These are phyloP conservation scores for Micrastur ruficollis DNA, from an alignment of 2,797 vertebrate species.

Conservation along the genomic window DNA sequence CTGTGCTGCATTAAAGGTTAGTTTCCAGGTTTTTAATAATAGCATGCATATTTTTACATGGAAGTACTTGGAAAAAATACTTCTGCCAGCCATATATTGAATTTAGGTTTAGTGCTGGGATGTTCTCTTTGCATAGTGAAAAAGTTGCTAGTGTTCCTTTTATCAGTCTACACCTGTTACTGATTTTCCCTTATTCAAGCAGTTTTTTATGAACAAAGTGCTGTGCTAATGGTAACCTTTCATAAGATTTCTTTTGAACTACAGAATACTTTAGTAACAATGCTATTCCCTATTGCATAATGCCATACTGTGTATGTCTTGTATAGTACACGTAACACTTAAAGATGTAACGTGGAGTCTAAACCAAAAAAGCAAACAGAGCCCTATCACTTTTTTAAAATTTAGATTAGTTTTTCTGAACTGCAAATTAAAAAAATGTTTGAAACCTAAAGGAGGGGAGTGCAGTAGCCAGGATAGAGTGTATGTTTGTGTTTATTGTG, in stretches of 20 bases:
- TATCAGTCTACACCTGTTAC: background rate
- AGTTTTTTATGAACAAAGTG: background rate
- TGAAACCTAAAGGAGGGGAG: background rate
- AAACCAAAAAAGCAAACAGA: background rate
- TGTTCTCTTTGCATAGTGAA: background rate
- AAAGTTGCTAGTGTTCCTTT: background rate
- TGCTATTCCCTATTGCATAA: background rate
- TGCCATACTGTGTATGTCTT: background rate
- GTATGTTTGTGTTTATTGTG: background rate
- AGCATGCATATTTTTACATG: background rate
- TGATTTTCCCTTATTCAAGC: background rate
- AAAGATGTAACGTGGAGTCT: background rate
- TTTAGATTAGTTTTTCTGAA: background rate
- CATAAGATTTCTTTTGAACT: background rate
- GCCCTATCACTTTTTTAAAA: background rate
- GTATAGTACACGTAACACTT: background rate
- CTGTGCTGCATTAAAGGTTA: constrained; percentile 91
- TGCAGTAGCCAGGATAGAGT: background rate
- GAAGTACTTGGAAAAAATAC: background rate
- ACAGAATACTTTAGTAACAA: background rate
- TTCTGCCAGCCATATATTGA: background rate
- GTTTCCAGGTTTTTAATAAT: background rate
- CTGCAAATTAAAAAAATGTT: background rate
- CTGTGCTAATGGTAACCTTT: background rate
- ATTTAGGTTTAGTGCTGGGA: background rate